These are phyloP conservation scores for Philaenus spumarius DNA, from an alignment of 1,140 invertebrate species.

Conservation along the genomic window DNA sequence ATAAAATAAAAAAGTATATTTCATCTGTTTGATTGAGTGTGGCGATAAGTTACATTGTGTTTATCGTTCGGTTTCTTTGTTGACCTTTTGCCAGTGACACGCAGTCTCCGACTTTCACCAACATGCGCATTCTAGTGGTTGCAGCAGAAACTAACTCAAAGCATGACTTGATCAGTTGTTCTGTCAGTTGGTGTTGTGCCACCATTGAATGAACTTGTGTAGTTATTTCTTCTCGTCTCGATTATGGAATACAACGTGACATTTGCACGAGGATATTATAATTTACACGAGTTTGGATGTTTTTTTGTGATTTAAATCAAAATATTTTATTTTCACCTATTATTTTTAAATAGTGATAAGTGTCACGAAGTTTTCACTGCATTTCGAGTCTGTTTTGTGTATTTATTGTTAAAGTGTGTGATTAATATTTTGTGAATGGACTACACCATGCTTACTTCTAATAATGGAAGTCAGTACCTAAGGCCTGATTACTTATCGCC, in stretches of 20 bases:
- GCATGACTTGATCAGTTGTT: no score
- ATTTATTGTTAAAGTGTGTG: slow-evolving; percentile 2
- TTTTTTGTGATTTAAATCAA: not conserved
- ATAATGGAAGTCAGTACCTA: slow-evolving; percentile 67
- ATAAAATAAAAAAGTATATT: not conserved
- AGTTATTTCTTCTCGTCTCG: not conserved
- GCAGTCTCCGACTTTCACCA: not conserved
- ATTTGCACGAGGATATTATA: not conserved
- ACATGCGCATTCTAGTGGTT: slow-evolving; percentile 10
- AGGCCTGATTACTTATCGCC: slow-evolving; percentile 87
- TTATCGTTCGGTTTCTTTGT: slow-evolving; percentile 3
- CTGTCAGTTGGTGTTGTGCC: slow-evolving; percentile 9
- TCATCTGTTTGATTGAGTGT: slow-evolving; percentile 12
- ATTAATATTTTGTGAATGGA: not conserved
- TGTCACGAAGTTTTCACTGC: not conserved
- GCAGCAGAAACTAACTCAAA: not conserved
- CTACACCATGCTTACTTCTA: slow-evolving; percentile 28
- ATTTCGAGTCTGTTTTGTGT: not conserved
- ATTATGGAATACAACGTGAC: not conserved
- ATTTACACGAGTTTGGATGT: not conserved
- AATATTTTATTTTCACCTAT: not conserved
- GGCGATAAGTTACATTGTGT: slow-evolving; percentile 8
- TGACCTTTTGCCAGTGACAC: slow-evolving; percentile 6
- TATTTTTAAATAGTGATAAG: not conserved
- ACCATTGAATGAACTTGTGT: not conserved